A percentile compares a stretch with the other conserved stretches of the same genome.
Evolutionary conservation across 2,113 vertebrate genomes (phyloP).

Genomic region (Rhinopomastus cyanomelas): DNA sequence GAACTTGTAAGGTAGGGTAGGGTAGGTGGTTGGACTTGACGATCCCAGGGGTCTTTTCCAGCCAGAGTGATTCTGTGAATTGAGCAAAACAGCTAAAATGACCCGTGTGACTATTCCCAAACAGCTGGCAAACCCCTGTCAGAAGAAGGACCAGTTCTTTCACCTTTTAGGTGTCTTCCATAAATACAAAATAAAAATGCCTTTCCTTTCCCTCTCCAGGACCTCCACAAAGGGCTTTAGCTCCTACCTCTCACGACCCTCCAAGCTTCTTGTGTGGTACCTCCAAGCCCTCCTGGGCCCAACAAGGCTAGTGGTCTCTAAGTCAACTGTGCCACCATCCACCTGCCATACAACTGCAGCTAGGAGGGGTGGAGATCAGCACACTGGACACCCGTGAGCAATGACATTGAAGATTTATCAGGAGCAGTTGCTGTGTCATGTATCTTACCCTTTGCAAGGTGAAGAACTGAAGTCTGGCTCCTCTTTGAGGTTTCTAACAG

Average conservation of each 20-base stretch:
- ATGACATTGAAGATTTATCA: not conserved
- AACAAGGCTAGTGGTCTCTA: not conserved
- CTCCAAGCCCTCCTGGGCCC: no score
- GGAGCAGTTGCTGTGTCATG: not conserved
- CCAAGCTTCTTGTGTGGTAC: fast-evolving
- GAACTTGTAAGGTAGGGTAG: no score
- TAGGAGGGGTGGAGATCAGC: not conserved
- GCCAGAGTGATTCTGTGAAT: no score
- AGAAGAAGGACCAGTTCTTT: not conserved
- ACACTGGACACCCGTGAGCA: not conserved
- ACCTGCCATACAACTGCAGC: not conserved
- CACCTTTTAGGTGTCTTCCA: not conserved
- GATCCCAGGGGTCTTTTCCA: no score
- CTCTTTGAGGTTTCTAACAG: not conserved
- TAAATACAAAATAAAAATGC: not conserved
- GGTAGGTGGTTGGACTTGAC: no score
- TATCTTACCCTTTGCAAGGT: not conserved
- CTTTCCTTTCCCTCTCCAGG: not conserved
- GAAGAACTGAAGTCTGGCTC: not conserved
- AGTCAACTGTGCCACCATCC: fast-evolving
- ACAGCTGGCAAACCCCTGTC: not conserved
- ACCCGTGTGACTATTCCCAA: not conserved
- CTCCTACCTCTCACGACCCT: not conserved
- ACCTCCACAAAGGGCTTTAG: not conserved
- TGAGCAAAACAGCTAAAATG: not conserved